Percentiles rank a stretch among this genome's conserved stretches.
Conservation (phyloP, 1,140 invertebrate genomes). For the Drosophila parvula region DNA sequence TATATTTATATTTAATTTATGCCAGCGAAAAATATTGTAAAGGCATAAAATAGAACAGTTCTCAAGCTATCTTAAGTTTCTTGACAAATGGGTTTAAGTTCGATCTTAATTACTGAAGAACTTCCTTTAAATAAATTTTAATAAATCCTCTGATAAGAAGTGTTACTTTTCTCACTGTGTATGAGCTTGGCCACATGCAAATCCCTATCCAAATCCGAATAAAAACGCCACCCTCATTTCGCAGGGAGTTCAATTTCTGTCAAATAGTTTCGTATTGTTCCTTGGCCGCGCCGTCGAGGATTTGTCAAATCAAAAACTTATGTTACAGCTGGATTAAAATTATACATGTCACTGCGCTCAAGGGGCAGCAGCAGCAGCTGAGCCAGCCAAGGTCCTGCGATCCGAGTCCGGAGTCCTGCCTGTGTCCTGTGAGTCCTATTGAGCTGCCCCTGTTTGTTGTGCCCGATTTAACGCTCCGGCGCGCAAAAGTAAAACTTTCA, state of each 20-base stretch:
- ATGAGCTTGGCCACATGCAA: slow-evolving; percentile 14
- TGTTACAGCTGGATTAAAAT: slow-evolving; percentile 83
- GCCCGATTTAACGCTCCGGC: slow-evolving; percentile 82
- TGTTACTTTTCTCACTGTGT: slow-evolving; percentile 5
- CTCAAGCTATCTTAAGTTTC: no score
- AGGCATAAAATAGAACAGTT: no score
- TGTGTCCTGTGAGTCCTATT: slow-evolving; percentile 18
- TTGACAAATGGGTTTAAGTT: background rate
- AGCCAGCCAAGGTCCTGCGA: slow-evolving; percentile 35
- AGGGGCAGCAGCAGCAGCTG: slow-evolving; percentile 39
- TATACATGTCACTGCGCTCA: slow-evolving; percentile 74
- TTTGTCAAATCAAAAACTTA: slow-evolving; percentile 83
- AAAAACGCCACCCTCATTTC: slow-evolving; percentile 29
- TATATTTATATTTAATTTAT: no score
- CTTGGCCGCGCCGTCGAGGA: slow-evolving; percentile 40
- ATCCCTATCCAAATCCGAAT: slow-evolving; percentile 38
- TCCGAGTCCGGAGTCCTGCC: slow-evolving; percentile 25
- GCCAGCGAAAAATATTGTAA: no score
- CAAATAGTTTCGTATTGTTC: slow-evolving; percentile 74
- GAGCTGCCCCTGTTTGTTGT: slow-evolving; percentile 44
- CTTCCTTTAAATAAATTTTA: no score
- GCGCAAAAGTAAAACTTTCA: slow-evolving; percentile 82
- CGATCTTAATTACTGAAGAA: background rate
- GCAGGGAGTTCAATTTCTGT: slow-evolving; percentile 74
- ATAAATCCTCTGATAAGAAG: no score